Evolutionary conservation across 2,888 invertebrate genomes (phyloP).

Genomic region (Xestia sexstrigata): DNA sequence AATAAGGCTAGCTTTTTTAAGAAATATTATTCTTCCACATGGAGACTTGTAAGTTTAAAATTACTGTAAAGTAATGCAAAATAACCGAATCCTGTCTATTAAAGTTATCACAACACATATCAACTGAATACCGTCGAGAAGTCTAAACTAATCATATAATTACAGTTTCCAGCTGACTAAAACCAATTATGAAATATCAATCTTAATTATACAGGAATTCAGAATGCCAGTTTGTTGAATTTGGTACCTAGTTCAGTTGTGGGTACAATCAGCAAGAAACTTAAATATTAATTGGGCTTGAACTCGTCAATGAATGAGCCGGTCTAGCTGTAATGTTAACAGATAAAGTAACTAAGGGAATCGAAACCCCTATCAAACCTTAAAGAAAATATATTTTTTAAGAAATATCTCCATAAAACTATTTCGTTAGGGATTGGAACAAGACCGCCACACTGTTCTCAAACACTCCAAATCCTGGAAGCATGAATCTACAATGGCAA

Average conservation of each 20-base stretch:
- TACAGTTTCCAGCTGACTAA: constrained; percentile 15
- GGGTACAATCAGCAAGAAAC: background rate
- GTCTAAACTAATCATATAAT: constrained; percentile 24
- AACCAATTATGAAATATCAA: constrained; percentile 50
- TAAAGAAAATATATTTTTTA: too few relatives aligned
- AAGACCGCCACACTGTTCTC: background rate
- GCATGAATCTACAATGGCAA: background rate
- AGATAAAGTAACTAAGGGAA: background rate
- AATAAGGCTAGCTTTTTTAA: background rate
- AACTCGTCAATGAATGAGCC: too few relatives aligned
- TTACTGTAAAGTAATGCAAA: background rate
- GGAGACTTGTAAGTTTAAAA: background rate
- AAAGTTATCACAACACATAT: background rate
- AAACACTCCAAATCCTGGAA: background rate
- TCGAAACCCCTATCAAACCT: too few relatives aligned
- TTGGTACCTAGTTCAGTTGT: background rate
- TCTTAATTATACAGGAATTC: constrained; percentile 38
- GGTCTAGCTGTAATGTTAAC: background rate
- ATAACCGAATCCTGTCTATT: background rate
- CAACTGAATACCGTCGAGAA: background rate
- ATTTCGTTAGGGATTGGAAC: background rate
- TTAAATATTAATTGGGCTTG: too few relatives aligned
- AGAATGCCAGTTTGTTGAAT: background rate
- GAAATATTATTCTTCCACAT: background rate
- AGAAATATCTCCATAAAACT: background rate